Percentiles rank a stretch among this genome's conserved stretches.
Evolutionary conservation across 1,140 invertebrate species (phyloP).

Genomic region (Drosophila pandora): DNA sequence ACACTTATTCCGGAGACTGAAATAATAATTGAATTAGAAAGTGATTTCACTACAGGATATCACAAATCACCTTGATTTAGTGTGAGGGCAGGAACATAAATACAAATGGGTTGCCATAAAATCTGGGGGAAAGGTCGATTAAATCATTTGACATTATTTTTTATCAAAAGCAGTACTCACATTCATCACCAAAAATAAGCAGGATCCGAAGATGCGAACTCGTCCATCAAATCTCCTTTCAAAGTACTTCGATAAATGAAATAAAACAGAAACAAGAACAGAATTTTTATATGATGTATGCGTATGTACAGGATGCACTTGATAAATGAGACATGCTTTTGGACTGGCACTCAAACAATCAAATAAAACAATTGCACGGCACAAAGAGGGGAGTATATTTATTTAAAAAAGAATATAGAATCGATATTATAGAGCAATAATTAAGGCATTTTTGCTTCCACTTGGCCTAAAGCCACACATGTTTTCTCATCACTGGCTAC

Average conservation of each 20-base stretch:
- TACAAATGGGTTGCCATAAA: slow-evolving; percentile 88
- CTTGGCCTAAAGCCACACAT: not conserved
- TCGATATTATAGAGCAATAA: not conserved
- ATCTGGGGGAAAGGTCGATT: slow-evolving; percentile 73
- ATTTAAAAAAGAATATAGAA: not conserved
- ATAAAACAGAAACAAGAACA: slow-evolving; percentile 24
- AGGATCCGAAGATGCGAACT: slow-evolving; percentile 89
- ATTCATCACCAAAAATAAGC: slow-evolving; percentile 89
- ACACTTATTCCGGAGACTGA: slow-evolving; percentile 89
- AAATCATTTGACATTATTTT: not conserved
- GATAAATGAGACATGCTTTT: not conserved
- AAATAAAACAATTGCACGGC: slow-evolving; percentile 33
- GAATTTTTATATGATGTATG: slow-evolving; percentile 10
- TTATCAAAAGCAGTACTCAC: slow-evolving; percentile 84
- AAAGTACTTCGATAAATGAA: slow-evolving; percentile 87
- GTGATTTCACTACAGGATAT: not conserved
- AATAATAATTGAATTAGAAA: not conserved
- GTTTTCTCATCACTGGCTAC: slow-evolving; percentile 19
- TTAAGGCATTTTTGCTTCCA: not conserved
- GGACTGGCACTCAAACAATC: not conserved
- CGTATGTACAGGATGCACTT: slow-evolving; percentile 35
- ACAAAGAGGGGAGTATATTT: not conserved
- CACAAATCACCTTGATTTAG: slow-evolving; percentile 87
- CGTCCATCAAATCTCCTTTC: slow-evolving; percentile 90
- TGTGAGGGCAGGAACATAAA: slow-evolving; percentile 93